Evolutionary conservation across 2,888 invertebrate genomes (phyloP).

Genomic region (Parnassius apollo): DNA sequence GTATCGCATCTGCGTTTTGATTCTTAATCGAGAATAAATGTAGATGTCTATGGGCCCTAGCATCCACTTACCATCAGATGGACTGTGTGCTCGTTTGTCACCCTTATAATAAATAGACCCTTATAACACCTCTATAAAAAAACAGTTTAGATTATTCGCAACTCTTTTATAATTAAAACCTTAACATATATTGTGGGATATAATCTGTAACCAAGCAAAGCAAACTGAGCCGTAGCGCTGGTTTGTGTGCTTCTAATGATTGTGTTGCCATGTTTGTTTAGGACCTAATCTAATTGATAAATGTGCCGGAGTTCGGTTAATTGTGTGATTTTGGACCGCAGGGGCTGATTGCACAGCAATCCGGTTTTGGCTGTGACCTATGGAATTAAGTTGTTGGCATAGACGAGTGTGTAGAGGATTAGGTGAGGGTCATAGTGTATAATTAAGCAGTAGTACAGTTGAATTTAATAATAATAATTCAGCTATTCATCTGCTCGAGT

Average conservation of each 20-base stretch:
- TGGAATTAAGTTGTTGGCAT: conserved; percentile 22
- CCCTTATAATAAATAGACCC: no score
- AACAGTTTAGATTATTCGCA: conserved; percentile 11
- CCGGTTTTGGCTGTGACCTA: conserved; percentile 25
- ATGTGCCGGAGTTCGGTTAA: conserved; percentile 36
- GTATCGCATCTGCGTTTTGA: no score
- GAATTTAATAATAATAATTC: no score
- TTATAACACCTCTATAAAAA: not conserved
- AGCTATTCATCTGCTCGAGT: no score
- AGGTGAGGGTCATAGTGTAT: conserved; percentile 4
- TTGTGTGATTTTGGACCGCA: conserved; percentile 34
- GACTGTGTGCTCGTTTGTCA: no score
- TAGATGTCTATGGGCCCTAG: no score
- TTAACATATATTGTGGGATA: not conserved
- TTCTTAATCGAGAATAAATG: no score
- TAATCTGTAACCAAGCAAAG: conserved; percentile 10
- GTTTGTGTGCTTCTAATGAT: conserved; percentile 18
- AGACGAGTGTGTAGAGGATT: conserved; percentile 18
- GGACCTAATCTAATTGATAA: conserved; percentile 42
- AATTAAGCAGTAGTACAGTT: not conserved
- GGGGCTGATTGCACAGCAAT: conserved; percentile 33
- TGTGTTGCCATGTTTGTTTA: conserved; percentile 36
- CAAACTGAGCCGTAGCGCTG: conserved; percentile 1
- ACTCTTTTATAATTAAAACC: conserved; percentile 7
- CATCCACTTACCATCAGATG: no score